These are phyloP conservation scores for Lepus europaeus DNA, from an alignment of 2,113 vertebrate species.

Conservation along the genomic window DNA sequence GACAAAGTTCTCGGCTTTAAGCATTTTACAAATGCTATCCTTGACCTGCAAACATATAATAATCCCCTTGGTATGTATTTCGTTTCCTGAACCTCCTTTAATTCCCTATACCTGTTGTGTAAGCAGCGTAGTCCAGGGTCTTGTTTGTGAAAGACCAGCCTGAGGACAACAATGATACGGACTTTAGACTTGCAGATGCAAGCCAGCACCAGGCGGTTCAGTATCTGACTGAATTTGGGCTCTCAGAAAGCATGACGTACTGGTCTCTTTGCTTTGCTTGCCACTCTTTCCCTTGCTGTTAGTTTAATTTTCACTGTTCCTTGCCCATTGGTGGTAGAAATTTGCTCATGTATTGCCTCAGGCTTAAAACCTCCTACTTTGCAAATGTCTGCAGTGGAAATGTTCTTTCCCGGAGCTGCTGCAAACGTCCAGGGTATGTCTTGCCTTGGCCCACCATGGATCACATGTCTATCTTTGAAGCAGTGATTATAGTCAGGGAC, in stretches of 20 bases:
- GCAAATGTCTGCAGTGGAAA: background rate
- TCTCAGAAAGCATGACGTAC: background rate
- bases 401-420: background rate
- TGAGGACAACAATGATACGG: background rate
- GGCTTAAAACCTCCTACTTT: background rate
- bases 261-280: background rate
- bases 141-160: background rate
- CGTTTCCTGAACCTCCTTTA: background rate
- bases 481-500: background rate
- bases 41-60: background rate
- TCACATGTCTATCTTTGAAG: background rate
- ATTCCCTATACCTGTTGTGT: background rate
- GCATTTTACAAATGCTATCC: background rate
- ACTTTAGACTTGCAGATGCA: background rate
- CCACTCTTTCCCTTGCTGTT: background rate
- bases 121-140: background rate
- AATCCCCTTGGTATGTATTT: background rate
- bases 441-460: background rate
- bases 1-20: background rate
- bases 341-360: background rate
- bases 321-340: background rate
- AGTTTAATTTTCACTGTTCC: background rate
- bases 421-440: background rate
- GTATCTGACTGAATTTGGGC: background rate
- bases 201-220: slow-evolving; percentile 4